These are phyloP conservation scores for Microdon myrmicae DNA, from an alignment of 2,888 invertebrate genomes.

Conservation along the genomic window DNA sequence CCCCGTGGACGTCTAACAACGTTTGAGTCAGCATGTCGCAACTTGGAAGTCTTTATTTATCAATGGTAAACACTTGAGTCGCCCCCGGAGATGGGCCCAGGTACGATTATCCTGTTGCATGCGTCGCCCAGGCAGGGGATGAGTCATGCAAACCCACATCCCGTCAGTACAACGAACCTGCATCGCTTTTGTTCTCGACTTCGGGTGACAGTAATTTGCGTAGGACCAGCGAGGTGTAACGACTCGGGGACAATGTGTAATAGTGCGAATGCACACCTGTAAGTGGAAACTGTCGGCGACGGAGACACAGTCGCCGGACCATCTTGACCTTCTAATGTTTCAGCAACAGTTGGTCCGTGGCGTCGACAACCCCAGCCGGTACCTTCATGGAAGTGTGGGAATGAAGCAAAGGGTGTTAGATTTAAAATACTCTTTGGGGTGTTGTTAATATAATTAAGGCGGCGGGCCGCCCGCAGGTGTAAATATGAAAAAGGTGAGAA, in stretches of 20 bases:
- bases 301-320: slow-evolving; percentile 27
- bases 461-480: too few relatives aligned
- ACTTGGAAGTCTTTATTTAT: slow-evolving; percentile 31
- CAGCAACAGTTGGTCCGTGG: slow-evolving; percentile 31
- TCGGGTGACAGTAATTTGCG: slow-evolving; percentile 47
- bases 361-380: slow-evolving; percentile 1
- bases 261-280: too few relatives aligned
- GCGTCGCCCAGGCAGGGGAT: slow-evolving; percentile 22
- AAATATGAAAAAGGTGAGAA: too few relatives aligned
- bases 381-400: too few relatives aligned
- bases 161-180: slow-evolving; percentile 42
- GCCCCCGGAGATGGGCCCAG: background rate
- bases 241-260: slow-evolving; percentile 41
- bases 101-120: slow-evolving; percentile 17
- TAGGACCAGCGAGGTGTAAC: slow-evolving; percentile 51
- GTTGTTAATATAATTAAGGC: too few relatives aligned
- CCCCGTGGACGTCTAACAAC: background rate
- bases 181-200: slow-evolving; percentile 15
- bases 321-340: slow-evolving; percentile 43
- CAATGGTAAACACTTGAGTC: slow-evolving; percentile 29
- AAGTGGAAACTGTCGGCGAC: slow-evolving; percentile 27
- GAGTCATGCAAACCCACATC: slow-evolving; percentile 31
- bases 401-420: too few relatives aligned
- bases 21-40: background rate
- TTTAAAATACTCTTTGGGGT: too few relatives aligned